These are phyloP conservation scores for Crotalus helleri DNA, from an alignment of 2,113 vertebrate species.

Conservation along the genomic window DNA sequence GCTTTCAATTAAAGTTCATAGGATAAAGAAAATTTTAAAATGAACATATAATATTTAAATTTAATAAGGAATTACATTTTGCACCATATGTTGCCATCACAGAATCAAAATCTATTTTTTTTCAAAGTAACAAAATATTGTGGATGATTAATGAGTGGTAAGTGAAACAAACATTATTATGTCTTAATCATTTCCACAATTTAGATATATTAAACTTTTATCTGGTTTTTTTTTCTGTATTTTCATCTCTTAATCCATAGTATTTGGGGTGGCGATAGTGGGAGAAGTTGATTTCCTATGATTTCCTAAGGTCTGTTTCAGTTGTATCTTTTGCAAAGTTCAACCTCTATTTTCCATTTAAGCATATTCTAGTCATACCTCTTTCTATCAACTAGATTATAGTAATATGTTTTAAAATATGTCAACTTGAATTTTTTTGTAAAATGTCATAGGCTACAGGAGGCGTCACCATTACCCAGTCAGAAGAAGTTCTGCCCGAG, in stretches of 20 bases:
- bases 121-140: background rate
- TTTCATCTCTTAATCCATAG: background rate
- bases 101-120: background rate
- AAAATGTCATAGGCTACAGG: too few species aligned
- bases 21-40: background rate
- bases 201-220: background rate
- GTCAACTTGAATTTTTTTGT: too few species aligned
- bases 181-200: background rate
- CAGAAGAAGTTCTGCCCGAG: too few species aligned
- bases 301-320: background rate
- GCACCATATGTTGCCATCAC: background rate
- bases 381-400: too few species aligned
- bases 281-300: background rate
- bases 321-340: background rate
- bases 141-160: background rate
- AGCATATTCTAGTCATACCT: background rate
- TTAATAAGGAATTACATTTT: background rate
- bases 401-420: too few species aligned
- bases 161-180: background rate
- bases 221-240: background rate
- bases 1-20: background rate
- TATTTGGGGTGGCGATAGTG: background rate
- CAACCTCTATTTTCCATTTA: background rate
- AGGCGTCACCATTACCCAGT: too few species aligned
- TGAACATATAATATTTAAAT: background rate